Conservation (phyloP, 2,888 invertebrate genomes). For the Hydraecia micacea region DNA sequence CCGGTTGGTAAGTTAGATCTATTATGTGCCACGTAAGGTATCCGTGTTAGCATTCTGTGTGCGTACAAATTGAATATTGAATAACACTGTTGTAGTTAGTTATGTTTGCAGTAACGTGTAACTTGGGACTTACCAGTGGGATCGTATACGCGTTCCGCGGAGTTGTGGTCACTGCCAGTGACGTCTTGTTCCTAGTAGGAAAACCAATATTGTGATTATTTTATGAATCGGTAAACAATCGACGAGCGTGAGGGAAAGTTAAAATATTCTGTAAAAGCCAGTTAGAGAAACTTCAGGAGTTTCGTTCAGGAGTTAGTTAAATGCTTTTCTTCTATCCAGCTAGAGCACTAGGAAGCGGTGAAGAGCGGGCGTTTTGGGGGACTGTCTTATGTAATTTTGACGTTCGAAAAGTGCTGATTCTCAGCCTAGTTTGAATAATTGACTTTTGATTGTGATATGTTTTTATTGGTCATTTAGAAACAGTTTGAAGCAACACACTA, state of each 20-base stretch:
- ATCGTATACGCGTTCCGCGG: conserved; percentile 77
- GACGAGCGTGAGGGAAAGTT: neutral
- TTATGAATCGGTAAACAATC: neutral
- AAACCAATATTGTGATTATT: conserved; percentile 8
- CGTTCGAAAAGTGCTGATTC: neutral
- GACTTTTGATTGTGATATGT: neutral
- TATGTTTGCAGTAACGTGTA: conserved; percentile 53
- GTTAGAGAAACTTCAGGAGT: neutral
- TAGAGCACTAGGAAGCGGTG: neutral
- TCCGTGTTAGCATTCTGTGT: conserved; percentile 66
- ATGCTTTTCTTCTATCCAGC: neutral
- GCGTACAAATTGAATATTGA: conserved; percentile 63
- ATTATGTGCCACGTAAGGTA: conserved; percentile 66
- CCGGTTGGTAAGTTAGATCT: conserved; percentile 42
- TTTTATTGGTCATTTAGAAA: neutral
- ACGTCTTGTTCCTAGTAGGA: conserved; percentile 80
- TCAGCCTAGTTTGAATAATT: neutral
- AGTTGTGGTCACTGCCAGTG: conserved; percentile 74
- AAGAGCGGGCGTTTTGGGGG: neutral
- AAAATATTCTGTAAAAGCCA: neutral
- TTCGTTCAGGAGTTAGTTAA: neutral
- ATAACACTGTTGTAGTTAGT: conserved; percentile 60
- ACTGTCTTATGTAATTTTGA: neutral
- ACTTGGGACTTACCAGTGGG: conserved; percentile 76
- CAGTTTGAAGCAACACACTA: neutral